Evolutionary conservation across 2,113 vertebrate genomes (phyloP).

Genomic region (Ibidorhyncha struthersii): DNA sequence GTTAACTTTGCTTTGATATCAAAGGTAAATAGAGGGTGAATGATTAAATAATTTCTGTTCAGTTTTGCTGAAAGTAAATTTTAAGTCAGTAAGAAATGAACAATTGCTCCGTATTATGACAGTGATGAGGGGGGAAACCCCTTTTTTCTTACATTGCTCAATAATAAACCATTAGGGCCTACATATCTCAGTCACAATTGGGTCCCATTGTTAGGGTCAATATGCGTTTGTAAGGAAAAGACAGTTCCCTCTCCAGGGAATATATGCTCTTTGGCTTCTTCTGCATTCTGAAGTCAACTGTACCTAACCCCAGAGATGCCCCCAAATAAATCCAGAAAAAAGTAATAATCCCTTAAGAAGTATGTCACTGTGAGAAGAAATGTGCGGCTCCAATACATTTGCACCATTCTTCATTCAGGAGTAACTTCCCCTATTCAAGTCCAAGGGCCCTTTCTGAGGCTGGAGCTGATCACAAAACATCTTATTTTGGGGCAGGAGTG

Average conservation of each 20-base stretch:
- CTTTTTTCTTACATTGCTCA: not conserved
- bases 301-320: not conserved
- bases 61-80: slow-evolving; percentile 47
- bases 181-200: not conserved
- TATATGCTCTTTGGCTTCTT: not conserved
- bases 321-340: not conserved
- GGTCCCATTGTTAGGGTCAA: not conserved
- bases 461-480: not conserved
- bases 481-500: not conserved
- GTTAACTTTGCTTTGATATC: slow-evolving; percentile 53
- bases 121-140: not conserved
- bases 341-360: not conserved
- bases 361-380: not conserved
- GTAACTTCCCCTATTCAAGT: not conserved
- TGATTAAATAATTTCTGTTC: slow-evolving; percentile 70
- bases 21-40: slow-evolving; percentile 73
- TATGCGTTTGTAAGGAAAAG: not conserved
- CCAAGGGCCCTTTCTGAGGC: not conserved
- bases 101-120: not conserved
- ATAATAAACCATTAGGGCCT: not conserved
- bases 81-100: slow-evolving; percentile 10
- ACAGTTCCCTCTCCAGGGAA: not conserved
- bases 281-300: not conserved
- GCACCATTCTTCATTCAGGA: not conserved
- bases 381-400: not conserved